Base-by-base conservation (phyloP, 2,797 vertebrate species). In the Parauchenoglanis punctatus region DNA sequence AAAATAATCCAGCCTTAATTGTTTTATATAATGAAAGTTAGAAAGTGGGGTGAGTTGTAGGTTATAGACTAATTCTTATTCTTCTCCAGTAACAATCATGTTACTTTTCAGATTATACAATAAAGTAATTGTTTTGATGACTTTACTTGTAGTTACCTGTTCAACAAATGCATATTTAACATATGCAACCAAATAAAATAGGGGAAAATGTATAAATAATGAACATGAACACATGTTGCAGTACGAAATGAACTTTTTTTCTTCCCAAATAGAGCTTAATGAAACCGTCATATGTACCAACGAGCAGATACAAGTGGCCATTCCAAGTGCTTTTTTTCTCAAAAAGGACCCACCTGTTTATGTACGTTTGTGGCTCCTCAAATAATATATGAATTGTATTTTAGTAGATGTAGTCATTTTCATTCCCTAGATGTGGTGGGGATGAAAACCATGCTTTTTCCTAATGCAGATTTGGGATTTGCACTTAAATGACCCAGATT, bases 211-310 rank as follows among this genome's bases (percentile, higher is more conserved):
- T 49, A 59, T 83, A 15, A 67, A 52, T 28, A 83, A 58, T 72
- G 3, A 84, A 56, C 15, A 67, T 49, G 44, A 11, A 65, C 35
- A 75, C 23, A 68, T 73, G 54, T 44, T 11, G 52, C 54, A 10
- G 17, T 28, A 44, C 13, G 75, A 84, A 84, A 75, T 40, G 0
- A 46, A 59, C 13, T 67, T 46, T 40, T 73, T 73, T 59, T n/a
- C 20, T 7, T 7, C 54, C 8, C 15, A 54, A 35, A 63, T 70
- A 96, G 96, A 95, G 87, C 93, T 96, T 70, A 96, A 96, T 89
- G 95, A 96, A 92, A 96, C 96, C 0, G 95, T 96, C 56, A 91
- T 95, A 83, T 96, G 96, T 59, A 95, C 95, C 89, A 96, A 96
- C 6, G 94, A 96, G 90, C 94, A 94, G 44, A 96, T 96, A 94